These are phyloP conservation scores for Myotis daubentonii DNA, from an alignment of 2,797 vertebrate species.

Conservation along the genomic window DNA sequence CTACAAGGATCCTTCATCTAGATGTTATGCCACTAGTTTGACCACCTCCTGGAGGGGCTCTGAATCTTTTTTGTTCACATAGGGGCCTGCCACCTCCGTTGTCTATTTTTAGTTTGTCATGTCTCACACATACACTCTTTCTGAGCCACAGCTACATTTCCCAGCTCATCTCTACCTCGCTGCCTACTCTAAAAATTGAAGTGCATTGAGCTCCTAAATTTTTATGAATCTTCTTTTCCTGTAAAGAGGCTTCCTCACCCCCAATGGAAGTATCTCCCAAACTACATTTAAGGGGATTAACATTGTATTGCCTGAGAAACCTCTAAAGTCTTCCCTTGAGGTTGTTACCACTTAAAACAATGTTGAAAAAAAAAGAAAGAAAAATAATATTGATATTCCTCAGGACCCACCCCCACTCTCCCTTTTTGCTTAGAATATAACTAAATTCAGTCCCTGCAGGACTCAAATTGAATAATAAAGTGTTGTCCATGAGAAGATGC, in stretches of 20 bases:
- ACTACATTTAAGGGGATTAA: background rate
- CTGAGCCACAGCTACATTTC: no score
- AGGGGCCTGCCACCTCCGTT: no score
- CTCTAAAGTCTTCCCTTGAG: background rate
- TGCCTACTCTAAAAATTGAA: background rate
- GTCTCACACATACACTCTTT: no score
- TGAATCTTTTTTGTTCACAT: no score
- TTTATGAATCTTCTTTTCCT: background rate
- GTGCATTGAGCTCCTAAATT: background rate
- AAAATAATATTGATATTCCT: background rate
- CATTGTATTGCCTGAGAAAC: background rate
- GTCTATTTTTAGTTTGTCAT: no score
- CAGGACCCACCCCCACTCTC: background rate
- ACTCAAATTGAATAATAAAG: background rate
- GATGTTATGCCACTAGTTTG: no score
- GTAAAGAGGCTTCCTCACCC: background rate
- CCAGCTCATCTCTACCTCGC: no score
- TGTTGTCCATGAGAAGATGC: background rate
- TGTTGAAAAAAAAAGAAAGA: no score
- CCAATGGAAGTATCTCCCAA: background rate
- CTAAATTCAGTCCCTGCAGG: background rate
- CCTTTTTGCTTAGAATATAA: background rate
- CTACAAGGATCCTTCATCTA: no score
- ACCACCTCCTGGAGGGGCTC: no score
- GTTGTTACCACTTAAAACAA: background rate